Conservation (phyloP, 37 sponge, comb jelly and placozoan species). For the Halisarca cf. caerulea region DNA sequence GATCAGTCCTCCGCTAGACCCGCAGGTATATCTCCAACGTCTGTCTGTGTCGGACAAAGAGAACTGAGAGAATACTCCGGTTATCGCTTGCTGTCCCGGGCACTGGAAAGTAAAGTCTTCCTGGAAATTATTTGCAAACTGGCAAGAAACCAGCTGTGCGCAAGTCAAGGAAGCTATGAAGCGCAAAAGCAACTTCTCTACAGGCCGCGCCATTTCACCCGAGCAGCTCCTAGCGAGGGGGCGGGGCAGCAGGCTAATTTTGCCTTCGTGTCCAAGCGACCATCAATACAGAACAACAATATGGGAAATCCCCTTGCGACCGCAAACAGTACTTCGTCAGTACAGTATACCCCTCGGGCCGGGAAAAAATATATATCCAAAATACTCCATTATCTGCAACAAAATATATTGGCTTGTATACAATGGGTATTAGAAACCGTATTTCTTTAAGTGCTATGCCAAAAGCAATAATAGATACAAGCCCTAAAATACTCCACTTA, state of each 20-base stretch:
- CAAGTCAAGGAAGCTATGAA: not conserved
- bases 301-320: not conserved
- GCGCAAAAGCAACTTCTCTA: no score
- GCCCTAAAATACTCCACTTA: no score
- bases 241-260: not conserved
- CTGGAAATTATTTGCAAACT: constrained; percentile 39
- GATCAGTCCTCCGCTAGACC: constrained; percentile 49
- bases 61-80: constrained; percentile 61
- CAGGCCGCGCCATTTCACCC: no score
- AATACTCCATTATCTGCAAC: no score
- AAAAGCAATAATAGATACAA: no score
- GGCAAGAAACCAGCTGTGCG: not conserved
- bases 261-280: not conserved
- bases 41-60: constrained; percentile 27
- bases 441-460: no score
- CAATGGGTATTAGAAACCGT: no score
- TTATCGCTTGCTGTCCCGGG: constrained; percentile 34
- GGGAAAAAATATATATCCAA: no score
- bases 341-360: no score
- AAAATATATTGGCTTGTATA: no score
- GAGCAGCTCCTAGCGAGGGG: no score
- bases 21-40: constrained; percentile 66
- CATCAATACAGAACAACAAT: not conserved
- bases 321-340: no score
- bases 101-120: constrained; percentile 42